Evolutionary conservation across 1,140 invertebrate species (phyloP).

Genomic region (Bombus breviceps): DNA sequence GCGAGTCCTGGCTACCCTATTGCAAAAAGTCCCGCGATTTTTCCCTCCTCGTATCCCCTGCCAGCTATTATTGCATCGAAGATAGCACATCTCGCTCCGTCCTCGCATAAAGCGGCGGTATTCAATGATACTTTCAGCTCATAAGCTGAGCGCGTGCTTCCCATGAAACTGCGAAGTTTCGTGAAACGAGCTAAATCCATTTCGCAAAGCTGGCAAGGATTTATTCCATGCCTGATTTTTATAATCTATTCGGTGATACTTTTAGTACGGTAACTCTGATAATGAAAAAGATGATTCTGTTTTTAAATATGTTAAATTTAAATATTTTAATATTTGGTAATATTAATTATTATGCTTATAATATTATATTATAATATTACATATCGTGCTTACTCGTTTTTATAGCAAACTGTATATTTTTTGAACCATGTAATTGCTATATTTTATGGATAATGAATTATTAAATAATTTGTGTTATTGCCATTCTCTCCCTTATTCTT

Average conservation of each 20-base stretch:
- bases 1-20: background rate
- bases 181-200: background rate
- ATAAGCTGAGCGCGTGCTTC: background rate
- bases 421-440: too few relatives aligned
- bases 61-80: slow-evolving; percentile 7
- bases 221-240: background rate
- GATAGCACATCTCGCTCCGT: background rate
- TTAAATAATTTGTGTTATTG: too few relatives aligned
- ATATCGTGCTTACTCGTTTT: too few relatives aligned
- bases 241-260: background rate
- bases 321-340: background rate
- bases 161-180: background rate
- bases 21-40: background rate
- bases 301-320: background rate
- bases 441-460: too few relatives aligned
- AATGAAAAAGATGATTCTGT: background rate
- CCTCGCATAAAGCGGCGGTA: background rate
- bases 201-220: background rate
- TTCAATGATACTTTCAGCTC: slow-evolving; percentile 7
- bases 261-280: too few relatives aligned
- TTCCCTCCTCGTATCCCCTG: background rate
- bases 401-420: too few relatives aligned
- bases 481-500: too few relatives aligned
- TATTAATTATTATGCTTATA: background rate
- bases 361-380: too few relatives aligned